Evolutionary conservation across 2,888 invertebrate genomes (phyloP).

Genomic region (Callosobruchus maculatus): DNA sequence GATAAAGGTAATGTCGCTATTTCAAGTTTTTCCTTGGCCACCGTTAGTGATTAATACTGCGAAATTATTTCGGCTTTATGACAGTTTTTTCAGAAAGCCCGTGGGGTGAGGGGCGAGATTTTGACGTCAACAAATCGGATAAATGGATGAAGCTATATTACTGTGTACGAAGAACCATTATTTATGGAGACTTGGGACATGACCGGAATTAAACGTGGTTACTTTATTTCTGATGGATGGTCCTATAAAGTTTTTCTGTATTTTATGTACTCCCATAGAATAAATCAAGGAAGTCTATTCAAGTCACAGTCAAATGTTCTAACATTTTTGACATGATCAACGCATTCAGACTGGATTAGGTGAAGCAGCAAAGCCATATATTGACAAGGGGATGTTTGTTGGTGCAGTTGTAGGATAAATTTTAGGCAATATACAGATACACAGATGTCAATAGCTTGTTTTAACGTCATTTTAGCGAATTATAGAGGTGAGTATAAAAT

Average conservation of each 20-base stretch:
- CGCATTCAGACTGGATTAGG: too few relatives aligned
- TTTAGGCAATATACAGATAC: too few relatives aligned
- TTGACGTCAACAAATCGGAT: background rate
- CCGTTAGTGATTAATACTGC: conserved; percentile 21
- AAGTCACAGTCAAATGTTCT: too few relatives aligned
- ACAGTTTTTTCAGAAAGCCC: conserved; percentile 15
- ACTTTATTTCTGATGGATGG: background rate
- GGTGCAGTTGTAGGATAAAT: too few relatives aligned
- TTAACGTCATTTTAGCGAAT: too few relatives aligned
- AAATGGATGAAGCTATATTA: background rate
- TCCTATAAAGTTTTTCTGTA: background rate
- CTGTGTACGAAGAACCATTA: background rate
- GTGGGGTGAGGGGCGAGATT: background rate
- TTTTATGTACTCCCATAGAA: background rate
- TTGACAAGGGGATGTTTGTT: too few relatives aligned
- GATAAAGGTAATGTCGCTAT: conserved; percentile 30
- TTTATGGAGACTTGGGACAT: background rate
- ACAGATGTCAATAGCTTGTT: too few relatives aligned
- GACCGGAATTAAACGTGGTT: background rate
- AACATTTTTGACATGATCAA: too few relatives aligned
- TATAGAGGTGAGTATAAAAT: too few relatives aligned
- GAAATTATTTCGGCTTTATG: conserved; percentile 26
- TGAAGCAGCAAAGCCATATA: too few relatives aligned
- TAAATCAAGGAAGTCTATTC: background rate
- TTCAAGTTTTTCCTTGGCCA: conserved; percentile 19